A percentile compares a stretch with the other conserved stretches of the same genome.
phyloP scores from a whole-genome alignment of 1,140 invertebrate species.

The Pseudomyrmex dendroicus region DNA sequence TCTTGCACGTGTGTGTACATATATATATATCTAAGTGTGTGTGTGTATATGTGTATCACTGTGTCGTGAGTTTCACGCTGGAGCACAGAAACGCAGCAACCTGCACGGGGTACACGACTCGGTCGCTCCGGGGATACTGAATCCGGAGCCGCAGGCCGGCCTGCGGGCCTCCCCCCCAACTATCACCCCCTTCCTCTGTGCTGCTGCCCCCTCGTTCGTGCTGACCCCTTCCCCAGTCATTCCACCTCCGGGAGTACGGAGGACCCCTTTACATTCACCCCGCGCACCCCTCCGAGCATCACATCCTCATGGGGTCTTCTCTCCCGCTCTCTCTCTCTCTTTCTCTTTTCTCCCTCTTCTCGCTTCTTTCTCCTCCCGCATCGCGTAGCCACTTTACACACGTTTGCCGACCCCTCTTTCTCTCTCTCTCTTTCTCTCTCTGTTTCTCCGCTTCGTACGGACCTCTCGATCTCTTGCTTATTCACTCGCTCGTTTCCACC shows the following conservation, averaged over 20 bases:
- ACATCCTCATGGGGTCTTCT: slow-evolving; percentile 38
- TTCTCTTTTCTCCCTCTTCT: slow-evolving; percentile 23
- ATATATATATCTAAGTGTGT: slow-evolving; percentile 8
- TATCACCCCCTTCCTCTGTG: slow-evolving; percentile 24
- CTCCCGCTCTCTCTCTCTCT: slow-evolving; percentile 20
- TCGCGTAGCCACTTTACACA: slow-evolving; percentile 42
- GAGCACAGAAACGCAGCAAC: slow-evolving; percentile 69
- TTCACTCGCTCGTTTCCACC: slow-evolving; percentile 20
- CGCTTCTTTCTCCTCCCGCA: slow-evolving; percentile 48
- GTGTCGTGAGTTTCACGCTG: slow-evolving; percentile 50
- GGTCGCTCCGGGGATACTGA: slow-evolving; percentile 85
- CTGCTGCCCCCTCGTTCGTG: slow-evolving; percentile 7
- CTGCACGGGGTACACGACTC: slow-evolving; percentile 80
- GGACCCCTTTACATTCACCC: slow-evolving; percentile 48
- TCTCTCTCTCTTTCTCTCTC: slow-evolving; percentile 25
- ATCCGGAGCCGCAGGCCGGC: slow-evolving; percentile 83
- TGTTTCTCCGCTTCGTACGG: background rate
- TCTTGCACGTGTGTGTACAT: background rate
- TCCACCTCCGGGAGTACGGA: slow-evolving; percentile 54
- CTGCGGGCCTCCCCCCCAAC: slow-evolving; percentile 83
- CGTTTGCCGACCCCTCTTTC: slow-evolving; percentile 9
- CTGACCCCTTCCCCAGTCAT: slow-evolving; percentile 64
- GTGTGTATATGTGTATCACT: slow-evolving; percentile 16
- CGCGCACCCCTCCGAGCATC: slow-evolving; percentile 46
- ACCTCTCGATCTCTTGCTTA: slow-evolving; percentile 10